These are phyloP conservation scores for Cyrtodaria siliqua DNA, from an alignment of 2,888 invertebrate genomes.

Conservation along the genomic window DNA sequence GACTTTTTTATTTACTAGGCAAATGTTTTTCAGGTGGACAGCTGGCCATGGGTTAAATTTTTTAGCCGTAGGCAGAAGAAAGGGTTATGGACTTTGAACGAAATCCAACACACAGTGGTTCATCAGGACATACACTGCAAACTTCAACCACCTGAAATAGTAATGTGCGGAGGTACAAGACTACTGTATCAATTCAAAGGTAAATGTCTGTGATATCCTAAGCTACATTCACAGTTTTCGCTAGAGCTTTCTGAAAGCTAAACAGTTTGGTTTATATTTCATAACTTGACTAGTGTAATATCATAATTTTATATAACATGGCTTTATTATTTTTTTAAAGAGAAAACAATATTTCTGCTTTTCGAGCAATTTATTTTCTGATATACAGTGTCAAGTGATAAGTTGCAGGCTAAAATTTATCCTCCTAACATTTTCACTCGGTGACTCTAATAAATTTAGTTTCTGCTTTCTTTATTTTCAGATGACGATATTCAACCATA, in stretches of 20 bases:
- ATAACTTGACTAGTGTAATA: constrained; percentile 11
- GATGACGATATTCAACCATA: background rate
- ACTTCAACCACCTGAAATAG: constrained; percentile 24
- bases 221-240: no score
- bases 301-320: constrained; percentile 8
- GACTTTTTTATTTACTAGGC: background rate
- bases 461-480: no score
- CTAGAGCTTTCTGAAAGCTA: no score
- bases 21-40: constrained; percentile 17
- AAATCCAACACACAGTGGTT: constrained; percentile 25
- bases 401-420: no score
- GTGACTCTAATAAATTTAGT: no score
- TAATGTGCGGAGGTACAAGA: constrained; percentile 25
- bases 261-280: no score
- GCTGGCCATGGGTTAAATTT: constrained; percentile 33
- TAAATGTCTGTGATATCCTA: no score
- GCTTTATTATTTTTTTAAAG: background rate
- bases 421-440: no score
- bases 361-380: constrained; percentile 8
- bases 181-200: constrained; percentile 29
- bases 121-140: constrained; percentile 1
- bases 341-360: constrained; percentile 7
- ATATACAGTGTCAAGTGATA: constrained; percentile 10
- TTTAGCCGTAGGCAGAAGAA: constrained; percentile 17
- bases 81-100: constrained; percentile 17